Percentiles rank a stretch among this genome's conserved stretches.
Conservation (phyloP, 2,888 invertebrate species). For the Argyresthia goedartella region DNA sequence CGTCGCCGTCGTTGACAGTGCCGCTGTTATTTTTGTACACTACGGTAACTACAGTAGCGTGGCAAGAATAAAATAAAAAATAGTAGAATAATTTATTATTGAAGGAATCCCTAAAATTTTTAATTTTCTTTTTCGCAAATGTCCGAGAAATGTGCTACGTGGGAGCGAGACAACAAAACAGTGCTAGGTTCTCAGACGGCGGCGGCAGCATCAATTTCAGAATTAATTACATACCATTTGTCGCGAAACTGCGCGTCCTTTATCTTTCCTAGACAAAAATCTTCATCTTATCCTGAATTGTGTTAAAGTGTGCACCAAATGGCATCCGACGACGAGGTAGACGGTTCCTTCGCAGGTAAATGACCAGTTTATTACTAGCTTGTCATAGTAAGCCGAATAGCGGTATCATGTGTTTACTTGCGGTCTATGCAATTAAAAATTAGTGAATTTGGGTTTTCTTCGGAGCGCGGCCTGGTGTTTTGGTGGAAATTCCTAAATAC, state of each 20-base stretch:
- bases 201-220: slow-evolving; percentile 72
- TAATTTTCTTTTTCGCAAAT: slow-evolving; percentile 21
- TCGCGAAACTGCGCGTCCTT: slow-evolving; percentile 72
- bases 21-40: no score
- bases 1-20: no score
- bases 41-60: background rate
- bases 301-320: slow-evolving; percentile 67
- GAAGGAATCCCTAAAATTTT: slow-evolving; percentile 18
- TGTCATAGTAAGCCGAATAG: slow-evolving; percentile 72
- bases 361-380: slow-evolving; percentile 55
- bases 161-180: slow-evolving; percentile 44
- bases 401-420: slow-evolving; percentile 73
- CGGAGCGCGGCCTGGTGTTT: background rate
- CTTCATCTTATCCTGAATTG: slow-evolving; percentile 41
- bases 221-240: slow-evolving; percentile 66
- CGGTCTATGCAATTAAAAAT: slow-evolving; percentile 68
- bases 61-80: background rate
- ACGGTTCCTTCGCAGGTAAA: slow-evolving; percentile 90
- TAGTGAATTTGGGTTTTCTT: slow-evolving; percentile 39
- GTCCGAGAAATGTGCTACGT: slow-evolving; percentile 18
- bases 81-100: background rate
- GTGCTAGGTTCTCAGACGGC: slow-evolving; percentile 44
- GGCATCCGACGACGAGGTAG: slow-evolving; percentile 91
- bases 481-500: background rate
- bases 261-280: slow-evolving; percentile 61